Evolutionary conservation across 2,888 invertebrate species (phyloP), one percentile per base, ranked within the genome.

Genomic region (Ferrisia virgata): DNA sequence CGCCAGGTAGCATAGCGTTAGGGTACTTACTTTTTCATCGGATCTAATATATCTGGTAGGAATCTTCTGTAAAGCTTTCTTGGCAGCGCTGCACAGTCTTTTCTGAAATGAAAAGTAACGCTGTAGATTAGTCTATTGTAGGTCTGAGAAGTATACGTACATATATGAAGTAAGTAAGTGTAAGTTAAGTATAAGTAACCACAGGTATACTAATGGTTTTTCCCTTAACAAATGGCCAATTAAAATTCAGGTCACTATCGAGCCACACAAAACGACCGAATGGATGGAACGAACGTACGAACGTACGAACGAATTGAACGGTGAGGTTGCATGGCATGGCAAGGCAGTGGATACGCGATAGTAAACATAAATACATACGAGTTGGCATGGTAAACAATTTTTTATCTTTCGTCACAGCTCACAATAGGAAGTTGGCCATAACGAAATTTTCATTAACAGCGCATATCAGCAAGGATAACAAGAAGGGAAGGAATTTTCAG

Each of bases 51-150:
- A 94, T 89, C 95, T 94, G 82, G 96, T 94, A 82, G 97, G 97
- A 88, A 97, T 97, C 90, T 96, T 96, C 76, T 96, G 95, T 83
- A 98, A 91, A 79, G 97, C 97, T 88, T 96, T 96, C 89, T 97
- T 97, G 8, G 97, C 97, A 43, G 97, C 97, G 88, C 94, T 95
- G 88, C 96, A 96, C 86, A 97, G 90, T 87, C 96, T 92, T 89
- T 94, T 94, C 96, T 96, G 91, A 6, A 92, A 91, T 86, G 84
- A 86, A 86, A 33, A 72, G 43, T 33, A 69, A 28, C 22, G 22
- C 22, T 28, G 13, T 64, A 2, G 31, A 25, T 64, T 64, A 64
- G 28, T 28, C 47, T n/a, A n/a, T n/a, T n/a, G n/a, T n/a, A n/a
- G n/a, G n/a, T n/a, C n/a, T n/a, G n/a, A n/a, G n/a, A n/a, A n/a